Percentiles rank a stretch among this genome's conserved stretches.
Evolutionary conservation across 2,888 invertebrate species (phyloP).

Genomic region (Amiota communis): DNA sequence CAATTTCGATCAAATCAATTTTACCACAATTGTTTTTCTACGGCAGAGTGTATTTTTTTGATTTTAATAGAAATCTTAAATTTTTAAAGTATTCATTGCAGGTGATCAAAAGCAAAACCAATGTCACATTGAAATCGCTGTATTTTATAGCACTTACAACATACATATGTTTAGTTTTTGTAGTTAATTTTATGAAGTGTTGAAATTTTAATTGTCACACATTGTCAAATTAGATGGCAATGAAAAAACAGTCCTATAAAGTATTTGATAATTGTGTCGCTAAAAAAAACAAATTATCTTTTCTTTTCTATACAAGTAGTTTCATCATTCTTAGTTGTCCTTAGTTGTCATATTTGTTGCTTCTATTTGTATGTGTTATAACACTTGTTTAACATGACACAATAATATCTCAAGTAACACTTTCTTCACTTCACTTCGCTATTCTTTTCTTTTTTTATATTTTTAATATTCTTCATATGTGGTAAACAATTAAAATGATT

Average conservation of each 20-base stretch:
- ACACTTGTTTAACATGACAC: background rate
- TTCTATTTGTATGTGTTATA: background rate
- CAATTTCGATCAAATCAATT: no score
- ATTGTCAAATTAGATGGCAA: background rate
- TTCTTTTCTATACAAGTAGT: background rate
- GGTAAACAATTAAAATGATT: conserved; percentile 27
- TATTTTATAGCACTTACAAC: no score
- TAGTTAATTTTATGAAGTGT: no score
- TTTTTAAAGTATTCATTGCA: no score
- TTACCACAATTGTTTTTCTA: no score
- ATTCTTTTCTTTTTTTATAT: background rate
- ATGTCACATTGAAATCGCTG: no score
- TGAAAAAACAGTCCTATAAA: conserved; percentile 7
- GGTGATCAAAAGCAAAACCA: no score
- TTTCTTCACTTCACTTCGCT: no score
- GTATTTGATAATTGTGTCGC: background rate
- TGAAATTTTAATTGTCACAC: no score
- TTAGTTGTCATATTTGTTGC: background rate
- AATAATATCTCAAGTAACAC: background rate
- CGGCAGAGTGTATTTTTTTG: no score
- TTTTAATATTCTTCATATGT: conserved; percentile 24
- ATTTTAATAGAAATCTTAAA: no score
- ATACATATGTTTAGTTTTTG: no score
- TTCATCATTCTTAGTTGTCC: background rate
- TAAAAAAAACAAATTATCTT: background rate